phyloP scores from a whole-genome alignment of 2,888 invertebrate species.

The Drosophila histrio region DNA sequence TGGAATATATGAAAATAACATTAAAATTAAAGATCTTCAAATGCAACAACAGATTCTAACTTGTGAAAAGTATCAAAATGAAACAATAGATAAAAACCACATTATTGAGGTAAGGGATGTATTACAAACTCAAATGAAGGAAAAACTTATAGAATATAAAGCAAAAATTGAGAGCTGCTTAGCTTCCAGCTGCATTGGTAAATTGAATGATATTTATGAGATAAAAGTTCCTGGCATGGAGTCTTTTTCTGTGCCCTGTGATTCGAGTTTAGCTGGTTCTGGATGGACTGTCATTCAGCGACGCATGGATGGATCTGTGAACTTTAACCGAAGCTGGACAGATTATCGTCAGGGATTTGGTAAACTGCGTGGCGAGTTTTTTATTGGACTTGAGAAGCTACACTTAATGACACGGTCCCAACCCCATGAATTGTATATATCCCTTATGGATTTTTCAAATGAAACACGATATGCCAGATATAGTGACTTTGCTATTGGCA shows the following conservation, averaged over 20 bases:
- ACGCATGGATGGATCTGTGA: conserved; percentile 87
- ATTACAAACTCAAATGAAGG: neutral
- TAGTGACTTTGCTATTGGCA: conserved; percentile 87
- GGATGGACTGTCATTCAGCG: conserved; percentile 89
- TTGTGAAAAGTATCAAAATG: no score
- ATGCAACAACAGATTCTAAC: no score
- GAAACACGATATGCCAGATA: conserved; percentile 86
- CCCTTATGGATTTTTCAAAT: conserved; percentile 86
- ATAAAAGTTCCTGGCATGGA: conserved; percentile 7
- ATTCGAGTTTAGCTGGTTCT: conserved; percentile 85
- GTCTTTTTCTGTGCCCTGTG: conserved; percentile 86
- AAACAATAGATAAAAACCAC: neutral
- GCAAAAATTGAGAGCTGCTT: neutral
- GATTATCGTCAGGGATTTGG: conserved; percentile 89
- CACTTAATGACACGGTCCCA: conserved; percentile 83
- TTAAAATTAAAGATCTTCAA: no score
- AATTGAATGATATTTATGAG: conserved; percentile 7
- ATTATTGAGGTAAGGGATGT: neutral
- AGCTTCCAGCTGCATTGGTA: neutral
- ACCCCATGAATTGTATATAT: conserved; percentile 86
- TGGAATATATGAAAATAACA: no score
- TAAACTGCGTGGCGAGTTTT: conserved; percentile 88
- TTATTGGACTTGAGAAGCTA: conserved; percentile 89
- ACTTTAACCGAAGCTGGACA: conserved; percentile 87
- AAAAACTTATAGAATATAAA: neutral